phyloP scores from a whole-genome alignment of 2,888 invertebrate species.

The Pecten maximus region DNA sequence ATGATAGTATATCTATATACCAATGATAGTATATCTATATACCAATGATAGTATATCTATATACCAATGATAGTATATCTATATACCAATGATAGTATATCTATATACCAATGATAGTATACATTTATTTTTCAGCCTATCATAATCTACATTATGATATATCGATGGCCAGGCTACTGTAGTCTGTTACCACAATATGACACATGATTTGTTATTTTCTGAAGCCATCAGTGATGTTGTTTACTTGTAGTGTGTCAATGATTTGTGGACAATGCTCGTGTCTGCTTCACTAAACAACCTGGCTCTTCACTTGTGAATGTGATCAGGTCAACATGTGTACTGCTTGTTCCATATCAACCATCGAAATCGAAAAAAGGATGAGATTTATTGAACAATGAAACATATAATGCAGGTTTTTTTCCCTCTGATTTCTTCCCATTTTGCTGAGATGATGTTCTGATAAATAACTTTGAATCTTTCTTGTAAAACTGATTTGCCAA shows the following conservation, averaged over 20 bases:
- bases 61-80: too few species aligned
- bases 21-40: too few species aligned
- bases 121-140: too few species aligned
- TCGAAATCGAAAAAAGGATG: background rate
- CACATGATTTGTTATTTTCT: background rate
- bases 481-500: conserved; percentile 20
- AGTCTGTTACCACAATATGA: background rate
- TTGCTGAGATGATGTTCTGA: conserved; percentile 1
- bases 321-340: background rate
- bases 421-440: background rate
- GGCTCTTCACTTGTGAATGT: background rate
- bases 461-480: background rate
- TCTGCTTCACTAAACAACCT: background rate
- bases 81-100: too few species aligned
- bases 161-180: too few species aligned
- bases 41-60: too few species aligned
- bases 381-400: background rate
- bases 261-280: background rate
- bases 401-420: background rate
- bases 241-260: background rate
- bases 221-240: background rate
- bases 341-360: background rate
- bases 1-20: too few species aligned
- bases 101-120: too few species aligned
- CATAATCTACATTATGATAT: too few species aligned